Percentiles rank a stretch among this genome's conserved stretches.
These are phyloP conservation scores for Tychaedon coryphoeus DNA, from an alignment of 2,113 vertebrate species.

Conservation along the genomic window DNA sequence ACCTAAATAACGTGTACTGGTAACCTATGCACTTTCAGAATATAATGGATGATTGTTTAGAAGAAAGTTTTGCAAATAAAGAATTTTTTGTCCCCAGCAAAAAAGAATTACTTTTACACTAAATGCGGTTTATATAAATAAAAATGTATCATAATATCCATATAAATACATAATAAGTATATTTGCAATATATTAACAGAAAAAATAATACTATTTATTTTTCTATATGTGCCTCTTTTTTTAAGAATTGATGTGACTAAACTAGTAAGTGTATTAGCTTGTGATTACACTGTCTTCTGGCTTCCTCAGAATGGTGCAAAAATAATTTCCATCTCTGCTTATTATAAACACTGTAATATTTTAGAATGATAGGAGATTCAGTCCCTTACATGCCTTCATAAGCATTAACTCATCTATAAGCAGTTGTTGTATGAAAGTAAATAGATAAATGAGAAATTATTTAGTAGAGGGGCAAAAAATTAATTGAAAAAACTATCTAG, in stretches of 20 bases:
- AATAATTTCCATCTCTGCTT: neutral
- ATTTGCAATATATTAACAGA: neutral
- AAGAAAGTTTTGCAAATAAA: neutral
- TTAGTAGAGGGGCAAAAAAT: neutral
- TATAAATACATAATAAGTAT: neutral
- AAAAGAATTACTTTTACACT: neutral
- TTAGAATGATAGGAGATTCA: neutral
- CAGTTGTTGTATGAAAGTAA: neutral
- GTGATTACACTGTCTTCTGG: neutral
- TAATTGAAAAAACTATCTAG: neutral
- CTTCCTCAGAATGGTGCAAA: neutral
- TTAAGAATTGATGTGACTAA: neutral
- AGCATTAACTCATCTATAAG: neutral
- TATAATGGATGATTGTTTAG: neutral
- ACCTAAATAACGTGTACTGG: neutral
- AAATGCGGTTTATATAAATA: neutral
- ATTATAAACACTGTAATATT: neutral
- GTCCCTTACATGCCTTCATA: neutral
- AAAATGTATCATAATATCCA: neutral
- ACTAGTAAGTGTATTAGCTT: neutral
- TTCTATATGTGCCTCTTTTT: neutral
- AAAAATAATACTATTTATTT: neutral
- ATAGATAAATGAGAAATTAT: neutral
- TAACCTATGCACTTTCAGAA: neutral
- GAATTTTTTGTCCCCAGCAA: too few relatives aligned